Evolutionary conservation across 2,797 vertebrate species (phyloP).

Genomic region (Toxotes lorentzi): DNA sequence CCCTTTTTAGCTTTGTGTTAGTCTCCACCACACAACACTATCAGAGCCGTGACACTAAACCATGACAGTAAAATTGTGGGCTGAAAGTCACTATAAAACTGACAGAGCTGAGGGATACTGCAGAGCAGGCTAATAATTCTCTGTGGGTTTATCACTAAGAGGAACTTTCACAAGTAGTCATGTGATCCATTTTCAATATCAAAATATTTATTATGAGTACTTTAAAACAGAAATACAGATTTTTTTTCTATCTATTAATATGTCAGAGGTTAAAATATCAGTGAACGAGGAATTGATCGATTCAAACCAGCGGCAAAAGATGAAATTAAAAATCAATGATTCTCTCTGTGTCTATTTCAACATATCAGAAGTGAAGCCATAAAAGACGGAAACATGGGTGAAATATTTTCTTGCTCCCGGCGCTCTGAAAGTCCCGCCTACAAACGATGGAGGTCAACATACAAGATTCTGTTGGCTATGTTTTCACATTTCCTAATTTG

Average conservation of each 20-base stretch:
- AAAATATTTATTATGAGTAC: background rate
- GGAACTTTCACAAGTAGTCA: background rate
- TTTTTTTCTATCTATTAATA: conserved; percentile 37
- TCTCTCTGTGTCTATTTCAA: conserved; percentile 32
- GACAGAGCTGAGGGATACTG: background rate
- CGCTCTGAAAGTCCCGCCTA: background rate
- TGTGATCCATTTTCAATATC: background rate
- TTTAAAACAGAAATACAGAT: conserved; percentile 32
- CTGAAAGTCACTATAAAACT: conserved; percentile 9
- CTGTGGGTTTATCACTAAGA: background rate
- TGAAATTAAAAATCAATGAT: conserved; percentile 32
- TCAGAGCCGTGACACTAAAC: conserved; percentile 10
- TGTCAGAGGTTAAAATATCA: conserved; percentile 47
- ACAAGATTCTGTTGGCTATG: background rate
- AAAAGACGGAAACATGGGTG: conserved; percentile 12
- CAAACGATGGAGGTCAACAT: background rate
- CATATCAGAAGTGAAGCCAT: conserved; percentile 13
- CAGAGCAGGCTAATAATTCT: background rate
- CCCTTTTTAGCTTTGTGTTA: background rate
- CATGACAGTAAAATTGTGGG: conserved; percentile 2
- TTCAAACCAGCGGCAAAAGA: conserved; percentile 36
- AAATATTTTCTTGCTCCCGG: conserved; percentile 18
- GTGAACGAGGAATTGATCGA: conserved; percentile 29
- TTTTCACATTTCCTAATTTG: conserved; percentile 4
- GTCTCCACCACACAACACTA: background rate